A percentile compares a stretch with the other conserved stretches of the same genome.
Conservation (phyloP, 2,888 invertebrate species). For the Halictus ligatus region DNA sequence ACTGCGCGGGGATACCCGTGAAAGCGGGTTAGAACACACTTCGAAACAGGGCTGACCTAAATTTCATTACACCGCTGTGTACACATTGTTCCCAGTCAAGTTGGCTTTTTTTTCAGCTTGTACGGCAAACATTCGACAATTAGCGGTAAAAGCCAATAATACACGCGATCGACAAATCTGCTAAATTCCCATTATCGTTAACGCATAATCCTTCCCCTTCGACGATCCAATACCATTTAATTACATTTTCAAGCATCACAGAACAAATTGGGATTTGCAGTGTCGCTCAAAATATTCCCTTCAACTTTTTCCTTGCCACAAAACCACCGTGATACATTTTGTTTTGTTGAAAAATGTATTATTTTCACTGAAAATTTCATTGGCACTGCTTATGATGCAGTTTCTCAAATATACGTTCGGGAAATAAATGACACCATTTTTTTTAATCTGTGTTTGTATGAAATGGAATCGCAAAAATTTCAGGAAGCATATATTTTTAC, state of each 20-base stretch:
- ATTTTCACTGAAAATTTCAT: not conserved
- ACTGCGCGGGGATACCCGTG: not conserved
- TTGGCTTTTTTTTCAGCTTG: not conserved
- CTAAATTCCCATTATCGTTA: not conserved
- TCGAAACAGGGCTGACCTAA: slow-evolving; percentile 26
- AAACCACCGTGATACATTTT: not conserved
- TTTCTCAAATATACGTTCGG: not conserved
- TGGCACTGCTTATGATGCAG: not conserved
- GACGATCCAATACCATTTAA: not conserved
- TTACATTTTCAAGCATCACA: not conserved
- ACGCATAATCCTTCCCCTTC: not conserved
- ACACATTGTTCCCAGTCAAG: not conserved
- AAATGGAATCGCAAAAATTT: not conserved
- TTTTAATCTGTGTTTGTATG: not conserved
- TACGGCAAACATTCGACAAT: not conserved
- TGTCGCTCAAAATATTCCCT: not conserved
- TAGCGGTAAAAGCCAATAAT: not conserved
- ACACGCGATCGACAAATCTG: not conserved
- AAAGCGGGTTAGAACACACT: slow-evolving; percentile 19
- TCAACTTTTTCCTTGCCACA: not conserved
- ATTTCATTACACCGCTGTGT: slow-evolving; percentile 21
- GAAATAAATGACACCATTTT: no score
- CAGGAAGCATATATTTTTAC: no score
- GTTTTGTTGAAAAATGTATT: not conserved
- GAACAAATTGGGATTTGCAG: not conserved